Percentiles rank a stretch among this genome's conserved stretches.
These are phyloP conservation scores for Typhlichthys subterraneus DNA, from an alignment of 2,797 vertebrate genomes.

Conservation along the genomic window DNA sequence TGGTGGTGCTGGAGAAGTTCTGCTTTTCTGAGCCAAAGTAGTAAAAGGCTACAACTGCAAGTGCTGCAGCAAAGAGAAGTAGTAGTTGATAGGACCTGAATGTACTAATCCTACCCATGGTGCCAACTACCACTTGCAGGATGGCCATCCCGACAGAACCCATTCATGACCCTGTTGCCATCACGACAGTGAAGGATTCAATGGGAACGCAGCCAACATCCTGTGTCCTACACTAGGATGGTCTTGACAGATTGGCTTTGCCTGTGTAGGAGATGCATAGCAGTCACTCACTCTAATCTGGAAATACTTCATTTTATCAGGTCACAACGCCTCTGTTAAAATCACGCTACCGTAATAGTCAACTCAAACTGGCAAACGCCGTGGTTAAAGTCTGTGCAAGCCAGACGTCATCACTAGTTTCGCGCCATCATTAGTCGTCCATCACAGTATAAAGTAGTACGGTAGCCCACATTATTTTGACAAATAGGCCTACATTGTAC, in stretches of 20 bases:
- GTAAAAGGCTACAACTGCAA: slow-evolving; percentile 92
- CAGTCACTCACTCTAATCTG: too few species aligned
- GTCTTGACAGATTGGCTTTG: neutral
- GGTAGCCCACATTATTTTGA: too few species aligned
- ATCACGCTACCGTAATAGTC: too few species aligned
- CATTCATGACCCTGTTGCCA: slow-evolving; percentile 16
- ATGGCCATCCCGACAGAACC: slow-evolving; percentile 66
- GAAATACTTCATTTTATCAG: too few species aligned
- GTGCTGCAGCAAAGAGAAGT: slow-evolving; percentile 81
- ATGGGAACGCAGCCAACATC: slow-evolving; percentile 31
- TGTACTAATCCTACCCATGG: slow-evolving; percentile 82
- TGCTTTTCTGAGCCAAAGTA: slow-evolving; percentile 89
- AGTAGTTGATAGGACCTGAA: slow-evolving; percentile 85
- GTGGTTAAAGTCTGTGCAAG: too few species aligned
- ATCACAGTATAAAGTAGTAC: too few species aligned
- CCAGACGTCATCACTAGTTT: too few species aligned
- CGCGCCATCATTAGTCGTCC: too few species aligned
- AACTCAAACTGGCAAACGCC: too few species aligned
- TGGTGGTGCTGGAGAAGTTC: slow-evolving; percentile 92
- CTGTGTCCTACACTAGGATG: slow-evolving; percentile 2
- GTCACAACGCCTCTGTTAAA: too few species aligned
- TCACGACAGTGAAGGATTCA: slow-evolving; percentile 40
- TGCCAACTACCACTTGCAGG: slow-evolving; percentile 60
- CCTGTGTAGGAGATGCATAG: too few species aligned
- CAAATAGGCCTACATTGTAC: too few species aligned